Base-by-base conservation (phyloP, 2,113 vertebrate species). In the Puntigrus tetrazona region DNA sequence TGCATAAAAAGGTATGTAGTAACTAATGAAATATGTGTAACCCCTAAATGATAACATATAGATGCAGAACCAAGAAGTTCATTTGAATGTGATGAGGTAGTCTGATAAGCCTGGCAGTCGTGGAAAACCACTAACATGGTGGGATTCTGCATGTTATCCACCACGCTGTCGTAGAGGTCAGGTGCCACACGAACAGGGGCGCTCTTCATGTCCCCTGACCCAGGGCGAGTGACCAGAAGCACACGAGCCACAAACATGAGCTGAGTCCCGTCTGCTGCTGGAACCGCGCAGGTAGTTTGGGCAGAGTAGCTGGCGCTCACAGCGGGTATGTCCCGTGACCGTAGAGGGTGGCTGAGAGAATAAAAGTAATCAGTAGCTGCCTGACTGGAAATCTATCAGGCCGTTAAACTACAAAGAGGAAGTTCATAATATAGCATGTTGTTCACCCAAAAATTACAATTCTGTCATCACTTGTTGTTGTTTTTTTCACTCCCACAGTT, bases 61-160 rank as follows among this genome's bases (percentile, higher is more conserved):
- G 22, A 36, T 22, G 18, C 38, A 2, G 11, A 22, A 38, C 2
- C 1, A 38, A n/a, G n/a, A 8, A 38, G 61, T 43, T 91, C 65
- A 91, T n/a, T 59, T 91, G 73, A 95, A 94, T 22, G 92, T 94
- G 84, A 95, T 94, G 41, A 95, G 92, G 73, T 95, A 94, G 27
- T 93, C 92, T 4, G 93, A 77, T 93, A 95, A 0, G 91, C 93
- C 63, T 93, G 93, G 81, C 90, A 88, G 74, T 95, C 93, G 0
- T 94, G 92, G 14, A 95, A 95, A 72, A 94, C 91, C 7, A 95
- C 89, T 70, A 89, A 94, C 88, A 95, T 94, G 41, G 0, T 59
- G 34, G 94, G 94, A 3, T 87, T 76, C 50, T 70, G 5, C 0
- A 25, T 0, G 0, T 7, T 76, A 27, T 95, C 77, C 55, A 94